Evolutionary conservation across 2,797 vertebrate species (phyloP).

Genomic region (Naso thynnoides): DNA sequence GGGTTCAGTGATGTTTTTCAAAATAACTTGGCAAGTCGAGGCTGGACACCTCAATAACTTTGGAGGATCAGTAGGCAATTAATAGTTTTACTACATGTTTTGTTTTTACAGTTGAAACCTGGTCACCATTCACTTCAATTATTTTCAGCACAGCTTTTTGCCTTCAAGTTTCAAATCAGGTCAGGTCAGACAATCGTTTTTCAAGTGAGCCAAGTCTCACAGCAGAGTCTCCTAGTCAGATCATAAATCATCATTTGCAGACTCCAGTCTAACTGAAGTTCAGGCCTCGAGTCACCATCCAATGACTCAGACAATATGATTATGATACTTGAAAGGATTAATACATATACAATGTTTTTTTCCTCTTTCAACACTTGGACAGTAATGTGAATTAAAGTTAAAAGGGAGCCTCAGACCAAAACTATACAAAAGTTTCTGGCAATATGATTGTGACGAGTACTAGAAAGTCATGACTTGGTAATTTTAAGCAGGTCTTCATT

Average conservation of each 20-base stretch:
- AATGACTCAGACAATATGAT: background rate
- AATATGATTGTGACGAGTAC: background rate
- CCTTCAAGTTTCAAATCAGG: background rate
- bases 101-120: too few relatives aligned
- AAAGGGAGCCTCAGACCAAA: background rate
- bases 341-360: too few relatives aligned
- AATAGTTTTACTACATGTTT: too few relatives aligned
- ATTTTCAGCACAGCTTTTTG: too few relatives aligned
- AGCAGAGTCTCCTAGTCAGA: background rate
- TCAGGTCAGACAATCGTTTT: background rate
- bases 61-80: too few relatives aligned
- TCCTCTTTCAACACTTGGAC: background rate
- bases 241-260: background rate
- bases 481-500: background rate
- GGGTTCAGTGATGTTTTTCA: too few relatives aligned
- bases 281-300: background rate
- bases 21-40: too few relatives aligned
- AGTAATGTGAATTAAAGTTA: background rate
- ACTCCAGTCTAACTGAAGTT: background rate
- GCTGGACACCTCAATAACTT: too few relatives aligned
- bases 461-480: background rate
- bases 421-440: background rate
- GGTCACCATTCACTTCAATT: too few relatives aligned
- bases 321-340: background rate
- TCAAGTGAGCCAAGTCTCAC: background rate